Percentiles rank a stretch among this genome's conserved stretches.
Evolutionary conservation across 2,797 vertebrate genomes (phyloP).

Genomic region (Phaenicophaeus curvirostris): DNA sequence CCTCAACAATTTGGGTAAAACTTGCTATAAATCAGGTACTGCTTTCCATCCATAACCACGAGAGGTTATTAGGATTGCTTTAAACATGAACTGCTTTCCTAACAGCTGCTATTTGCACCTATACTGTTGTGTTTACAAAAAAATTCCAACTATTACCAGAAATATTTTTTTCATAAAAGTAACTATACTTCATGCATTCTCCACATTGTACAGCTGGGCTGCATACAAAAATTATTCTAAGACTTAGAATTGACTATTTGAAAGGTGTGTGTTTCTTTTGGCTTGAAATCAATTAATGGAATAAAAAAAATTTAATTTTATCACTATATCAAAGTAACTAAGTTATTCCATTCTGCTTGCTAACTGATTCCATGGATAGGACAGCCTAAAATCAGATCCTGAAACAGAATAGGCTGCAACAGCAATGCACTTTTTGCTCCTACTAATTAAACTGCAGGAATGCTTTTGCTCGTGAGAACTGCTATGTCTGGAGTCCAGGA

Average conservation of each 20-base stretch:
- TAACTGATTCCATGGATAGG: background rate
- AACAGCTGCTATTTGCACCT: background rate
- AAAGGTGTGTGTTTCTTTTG: constrained; percentile 24
- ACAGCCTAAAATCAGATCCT: background rate
- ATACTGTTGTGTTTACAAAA: background rate
- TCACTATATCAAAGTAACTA: background rate
- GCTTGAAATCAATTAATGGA: background rate
- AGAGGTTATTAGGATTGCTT: background rate
- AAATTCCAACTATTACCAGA: background rate
- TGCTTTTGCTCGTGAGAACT: background rate
- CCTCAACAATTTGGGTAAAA: background rate
- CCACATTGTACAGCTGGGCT: background rate
- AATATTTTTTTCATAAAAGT: background rate
- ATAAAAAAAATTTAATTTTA: background rate
- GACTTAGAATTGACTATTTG: constrained; percentile 16
- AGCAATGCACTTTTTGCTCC: background rate
- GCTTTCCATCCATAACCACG: background rate
- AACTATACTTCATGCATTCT: background rate
- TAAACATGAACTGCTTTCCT: constrained; percentile 10
- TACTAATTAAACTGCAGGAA: background rate
- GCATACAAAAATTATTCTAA: background rate
- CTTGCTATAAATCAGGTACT: background rate
- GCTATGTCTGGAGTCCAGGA: background rate
- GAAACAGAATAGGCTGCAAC: background rate
- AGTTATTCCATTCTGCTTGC: background rate